Percentiles rank a stretch among this genome's conserved stretches.
These are phyloP conservation scores for Phyllostomus discolor DNA, from an alignment of 2,113 vertebrate genomes.

Conservation along the genomic window DNA sequence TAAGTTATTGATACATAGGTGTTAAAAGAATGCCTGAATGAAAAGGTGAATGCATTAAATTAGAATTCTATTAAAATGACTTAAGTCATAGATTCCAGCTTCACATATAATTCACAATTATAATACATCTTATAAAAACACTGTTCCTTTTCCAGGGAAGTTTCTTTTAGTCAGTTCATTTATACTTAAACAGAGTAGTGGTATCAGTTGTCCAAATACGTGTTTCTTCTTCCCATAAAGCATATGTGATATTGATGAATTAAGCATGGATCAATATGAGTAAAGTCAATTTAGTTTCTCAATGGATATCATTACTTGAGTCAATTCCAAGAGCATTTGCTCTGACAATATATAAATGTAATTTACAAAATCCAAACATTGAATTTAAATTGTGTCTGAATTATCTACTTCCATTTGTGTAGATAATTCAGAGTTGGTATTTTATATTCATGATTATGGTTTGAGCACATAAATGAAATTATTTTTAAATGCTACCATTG, in stretches of 20 bases:
- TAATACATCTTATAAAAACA: background rate
- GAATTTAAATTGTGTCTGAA: constrained; percentile 46
- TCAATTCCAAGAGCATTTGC: constrained; percentile 1
- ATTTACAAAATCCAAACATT: background rate
- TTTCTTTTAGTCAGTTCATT: background rate
- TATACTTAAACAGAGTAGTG: background rate
- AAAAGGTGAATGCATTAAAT: background rate
- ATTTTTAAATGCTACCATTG: constrained; percentile 44
- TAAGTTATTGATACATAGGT: background rate
- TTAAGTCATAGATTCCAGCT: background rate
- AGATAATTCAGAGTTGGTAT: constrained; percentile 13
- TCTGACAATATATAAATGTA: constrained; percentile 10
- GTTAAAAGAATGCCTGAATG: background rate
- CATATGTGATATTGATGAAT: background rate
- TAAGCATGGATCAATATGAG: background rate
- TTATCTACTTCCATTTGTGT: constrained; percentile 7
- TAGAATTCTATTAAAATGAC: background rate
- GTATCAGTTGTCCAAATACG: background rate
- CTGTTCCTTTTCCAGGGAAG: background rate
- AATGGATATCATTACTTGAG: background rate
- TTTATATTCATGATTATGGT: constrained; percentile 17
- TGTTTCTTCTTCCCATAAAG: background rate
- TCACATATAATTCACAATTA: background rate
- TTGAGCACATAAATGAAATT: constrained; percentile 14
- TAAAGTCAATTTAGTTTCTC: background rate